Evolutionary conservation across 64 coral and sea anemone species (phyloP), one percentile per base, ranked within the genome.

Genomic region (Anthopleura sola): DNA sequence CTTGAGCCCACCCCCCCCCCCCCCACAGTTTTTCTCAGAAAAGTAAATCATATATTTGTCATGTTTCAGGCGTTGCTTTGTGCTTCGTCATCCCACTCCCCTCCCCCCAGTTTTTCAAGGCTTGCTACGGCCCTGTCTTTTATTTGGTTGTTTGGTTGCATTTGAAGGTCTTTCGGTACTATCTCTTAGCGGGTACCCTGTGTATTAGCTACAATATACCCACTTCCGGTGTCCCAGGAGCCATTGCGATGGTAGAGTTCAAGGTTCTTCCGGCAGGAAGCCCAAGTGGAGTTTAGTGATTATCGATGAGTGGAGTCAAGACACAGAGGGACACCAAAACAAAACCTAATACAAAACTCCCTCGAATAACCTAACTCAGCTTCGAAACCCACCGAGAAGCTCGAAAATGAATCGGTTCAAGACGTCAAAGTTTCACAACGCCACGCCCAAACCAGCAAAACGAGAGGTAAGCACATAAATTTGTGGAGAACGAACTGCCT

Each of bases 401-500:
- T 79, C 76, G 47, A 79, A 79, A 11, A 91, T 91, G 89, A 79
- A 91, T 76, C 82, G 89, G 3, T 91, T 91, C 76, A 75, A 85
- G 75, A 80, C 83, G 37, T 91, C 89, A 26, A 91, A 91, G 49
- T 91, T 77, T 39, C 89, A 78, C 21, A 91, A 91, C 84, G 89
- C 89, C 20, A 49, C 71, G 33, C 69, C 89, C 33, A 91, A 91
- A 74, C 58, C 84, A 46, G 58, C 83, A 0, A 91, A 91, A 40
- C 56, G 76, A 34, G 89, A 91, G 89, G 89, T 91, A 80, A 83
- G 56, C 37, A 0, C 44, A 39, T 48, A 11, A 48, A 48, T 37
- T 62, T 26, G 21, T 62, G 2, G 21, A 53, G 50, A 53, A 53
- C 50, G 11, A 14, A 2, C 16, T 53, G 50, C 16, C 7, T 2